Evolutionary conservation across 2,113 vertebrate genomes (phyloP).

Genomic region (Tichodroma muraria): DNA sequence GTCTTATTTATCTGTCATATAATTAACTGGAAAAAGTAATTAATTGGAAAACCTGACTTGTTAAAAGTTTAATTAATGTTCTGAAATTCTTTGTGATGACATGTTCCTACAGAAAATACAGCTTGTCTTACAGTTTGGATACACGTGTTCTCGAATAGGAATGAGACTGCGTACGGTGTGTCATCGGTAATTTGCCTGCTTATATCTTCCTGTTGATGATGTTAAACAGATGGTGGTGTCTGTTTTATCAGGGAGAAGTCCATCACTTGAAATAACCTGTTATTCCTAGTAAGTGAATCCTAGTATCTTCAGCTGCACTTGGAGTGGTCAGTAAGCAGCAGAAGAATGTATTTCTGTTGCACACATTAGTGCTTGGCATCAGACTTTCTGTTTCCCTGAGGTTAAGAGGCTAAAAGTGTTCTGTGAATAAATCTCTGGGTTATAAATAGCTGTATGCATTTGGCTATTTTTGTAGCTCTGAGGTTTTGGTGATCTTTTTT

Average conservation of each 20-base stretch:
- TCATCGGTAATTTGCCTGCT: background rate
- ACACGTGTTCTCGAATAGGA: background rate
- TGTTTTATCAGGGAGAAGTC: background rate
- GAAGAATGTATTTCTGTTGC: background rate
- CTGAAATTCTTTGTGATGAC: slow-evolving; percentile 3
- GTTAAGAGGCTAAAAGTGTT: background rate
- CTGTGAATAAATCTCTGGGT: background rate
- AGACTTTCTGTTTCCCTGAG: background rate
- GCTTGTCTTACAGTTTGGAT: background rate
- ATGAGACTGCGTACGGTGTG: background rate
- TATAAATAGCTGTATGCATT: background rate
- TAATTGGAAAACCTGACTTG: slow-evolving; percentile 27
- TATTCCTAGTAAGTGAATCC: slow-evolving; percentile 22
- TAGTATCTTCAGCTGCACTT: background rate
- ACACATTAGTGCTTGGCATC: background rate
- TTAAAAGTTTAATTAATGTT: slow-evolving; percentile 28
- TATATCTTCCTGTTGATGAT: background rate
- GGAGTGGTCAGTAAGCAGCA: background rate
- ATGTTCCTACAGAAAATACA: background rate
- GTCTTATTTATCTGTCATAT: background rate
- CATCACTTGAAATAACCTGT: slow-evolving; percentile 22
- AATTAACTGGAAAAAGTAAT: slow-evolving; percentile 37
- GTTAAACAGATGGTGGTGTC: background rate
- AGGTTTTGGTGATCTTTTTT: background rate
- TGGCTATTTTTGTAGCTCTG: background rate